phyloP scores from a whole-genome alignment of 2,888 invertebrate species.

The Eupithecia dodoneata region DNA sequence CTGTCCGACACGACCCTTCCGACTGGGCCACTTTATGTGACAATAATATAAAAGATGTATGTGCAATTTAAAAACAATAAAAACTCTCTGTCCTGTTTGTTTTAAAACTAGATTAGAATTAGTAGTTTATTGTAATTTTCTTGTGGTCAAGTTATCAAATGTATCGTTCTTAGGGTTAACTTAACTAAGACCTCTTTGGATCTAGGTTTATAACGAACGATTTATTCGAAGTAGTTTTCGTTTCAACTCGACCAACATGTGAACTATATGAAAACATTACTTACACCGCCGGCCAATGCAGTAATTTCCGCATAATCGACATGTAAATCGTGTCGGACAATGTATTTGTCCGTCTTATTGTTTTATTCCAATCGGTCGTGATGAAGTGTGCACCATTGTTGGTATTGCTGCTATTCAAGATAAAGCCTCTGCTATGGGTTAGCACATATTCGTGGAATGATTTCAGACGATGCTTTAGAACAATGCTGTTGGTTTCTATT shows the following conservation, averaged over 20 bases:
- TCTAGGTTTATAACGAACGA: no score
- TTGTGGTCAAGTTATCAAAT: background rate
- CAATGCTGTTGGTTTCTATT: slow-evolving; percentile 1
- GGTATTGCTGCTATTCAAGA: slow-evolving; percentile 20
- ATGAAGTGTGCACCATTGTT: slow-evolving; percentile 31
- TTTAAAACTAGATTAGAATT: background rate
- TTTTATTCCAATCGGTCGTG: slow-evolving; percentile 38
- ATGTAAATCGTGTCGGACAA: background rate
- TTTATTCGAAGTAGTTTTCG: no score
- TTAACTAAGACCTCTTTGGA: no score
- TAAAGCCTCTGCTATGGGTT: slow-evolving; percentile 24
- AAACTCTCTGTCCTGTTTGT: background rate
- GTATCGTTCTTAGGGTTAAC: background rate
- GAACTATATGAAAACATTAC: no score
- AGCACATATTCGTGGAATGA: slow-evolving; percentile 5
- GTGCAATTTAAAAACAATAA: background rate
- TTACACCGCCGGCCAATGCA: no score
- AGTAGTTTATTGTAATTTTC: background rate
- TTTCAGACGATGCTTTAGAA: background rate
- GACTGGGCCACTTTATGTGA: background rate
- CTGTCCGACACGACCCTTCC: background rate
- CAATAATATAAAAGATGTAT: background rate
- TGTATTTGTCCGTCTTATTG: slow-evolving; percentile 26
- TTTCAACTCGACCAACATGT: no score
- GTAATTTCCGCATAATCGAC: background rate